These are phyloP conservation scores for Bedellia somnulentella DNA, from an alignment of 2,888 invertebrate genomes.

Conservation along the genomic window DNA sequence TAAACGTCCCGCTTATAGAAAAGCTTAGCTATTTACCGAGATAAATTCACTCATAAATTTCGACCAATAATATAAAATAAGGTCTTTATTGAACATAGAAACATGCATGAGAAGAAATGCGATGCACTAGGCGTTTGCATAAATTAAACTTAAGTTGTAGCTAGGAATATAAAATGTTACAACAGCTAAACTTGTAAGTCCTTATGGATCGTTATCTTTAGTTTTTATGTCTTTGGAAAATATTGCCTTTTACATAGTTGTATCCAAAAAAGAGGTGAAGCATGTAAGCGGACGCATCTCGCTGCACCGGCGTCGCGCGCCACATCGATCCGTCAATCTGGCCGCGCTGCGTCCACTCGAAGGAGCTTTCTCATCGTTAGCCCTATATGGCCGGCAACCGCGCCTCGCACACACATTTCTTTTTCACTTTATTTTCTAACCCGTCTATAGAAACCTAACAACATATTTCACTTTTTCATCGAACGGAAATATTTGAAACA, in stretches of 20 bases:
- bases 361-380: constrained; percentile 59
- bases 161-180: too few species aligned
- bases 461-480: constrained; percentile 46
- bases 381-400: constrained; percentile 52
- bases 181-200: too few species aligned
- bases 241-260: too few species aligned
- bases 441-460: constrained; percentile 53
- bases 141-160: too few species aligned
- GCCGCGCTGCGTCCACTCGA: too few species aligned
- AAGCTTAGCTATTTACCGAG: constrained; percentile 25
- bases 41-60: constrained; percentile 37
- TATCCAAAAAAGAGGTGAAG: too few species aligned
- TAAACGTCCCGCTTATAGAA: constrained; percentile 33
- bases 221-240: too few species aligned
- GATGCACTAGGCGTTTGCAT: too few species aligned
- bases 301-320: constrained; percentile 14
- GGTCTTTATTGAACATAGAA: constrained; percentile 28
- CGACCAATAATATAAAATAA: constrained; percentile 28
- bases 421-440: constrained; percentile 58
- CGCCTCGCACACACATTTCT: constrained; percentile 50
- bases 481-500: constrained; percentile 34
- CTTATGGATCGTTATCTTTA: too few species aligned
- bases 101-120: too few species aligned
- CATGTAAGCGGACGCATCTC: too few species aligned
- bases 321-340: constrained; percentile 47